phyloP scores from a whole-genome alignment of 2,888 invertebrate species.

The Callimorpha dominula region DNA sequence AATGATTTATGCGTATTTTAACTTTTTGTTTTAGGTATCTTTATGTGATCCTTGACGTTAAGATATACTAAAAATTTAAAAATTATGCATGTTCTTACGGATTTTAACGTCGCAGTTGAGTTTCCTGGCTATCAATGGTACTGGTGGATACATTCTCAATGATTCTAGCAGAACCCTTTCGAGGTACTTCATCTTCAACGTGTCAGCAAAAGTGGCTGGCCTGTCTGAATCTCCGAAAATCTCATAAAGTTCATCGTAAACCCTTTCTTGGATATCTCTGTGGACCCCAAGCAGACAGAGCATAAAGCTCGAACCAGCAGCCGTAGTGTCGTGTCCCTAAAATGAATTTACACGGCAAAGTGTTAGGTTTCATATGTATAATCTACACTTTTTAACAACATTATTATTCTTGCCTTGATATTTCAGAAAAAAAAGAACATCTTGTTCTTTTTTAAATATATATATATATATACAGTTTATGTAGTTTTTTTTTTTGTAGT shows the following conservation, averaged over 20 bases:
- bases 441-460: too few relatives aligned
- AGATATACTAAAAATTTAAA: too few relatives aligned
- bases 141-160: conserved; percentile 92
- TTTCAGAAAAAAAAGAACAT: too few relatives aligned
- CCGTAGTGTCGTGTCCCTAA: conserved; percentile 84
- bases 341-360: neutral
- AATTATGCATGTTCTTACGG: conserved; percentile 70
- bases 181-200: conserved; percentile 93
- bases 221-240: conserved; percentile 93
- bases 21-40: too few relatives aligned
- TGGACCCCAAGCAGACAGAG: conserved; percentile 94
- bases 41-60: too few relatives aligned
- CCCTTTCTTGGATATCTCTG: conserved; percentile 92
- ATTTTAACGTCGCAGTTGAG: conserved; percentile 89
- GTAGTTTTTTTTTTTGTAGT: too few relatives aligned
- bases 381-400: neutral
- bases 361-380: neutral
- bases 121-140: conserved; percentile 92
- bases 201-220: conserved; percentile 92
- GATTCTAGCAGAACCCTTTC: conserved; percentile 93
- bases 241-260: conserved; percentile 90
- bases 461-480: too few relatives aligned
- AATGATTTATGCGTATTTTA: too few relatives aligned
- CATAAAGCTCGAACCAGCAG: conserved; percentile 95
- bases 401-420: neutral